Evolutionary conservation across 2,113 vertebrate genomes (phyloP).

Genomic region (Amphiprion ocellaris): DNA sequence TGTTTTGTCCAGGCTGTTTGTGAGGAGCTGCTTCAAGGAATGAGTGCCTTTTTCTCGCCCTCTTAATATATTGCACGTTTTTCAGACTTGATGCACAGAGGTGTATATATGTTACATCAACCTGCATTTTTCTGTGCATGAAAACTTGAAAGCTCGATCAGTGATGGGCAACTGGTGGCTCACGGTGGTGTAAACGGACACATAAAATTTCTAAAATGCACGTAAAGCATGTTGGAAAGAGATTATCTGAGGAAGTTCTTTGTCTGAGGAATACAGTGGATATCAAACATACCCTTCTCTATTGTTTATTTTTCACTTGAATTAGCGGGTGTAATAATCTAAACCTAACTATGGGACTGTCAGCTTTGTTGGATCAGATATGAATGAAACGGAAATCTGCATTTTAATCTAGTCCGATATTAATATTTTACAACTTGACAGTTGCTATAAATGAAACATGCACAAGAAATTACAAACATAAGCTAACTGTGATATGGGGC

Average conservation of each 20-base stretch:
- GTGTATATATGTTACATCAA: background rate
- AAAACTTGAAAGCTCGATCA: slow-evolving; percentile 20
- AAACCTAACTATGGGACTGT: background rate
- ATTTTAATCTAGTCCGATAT: background rate
- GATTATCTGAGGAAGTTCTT: slow-evolving; percentile 4
- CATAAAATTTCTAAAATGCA: background rate
- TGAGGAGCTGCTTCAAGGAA: background rate
- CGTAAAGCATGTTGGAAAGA: background rate
- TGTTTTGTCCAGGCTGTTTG: background rate
- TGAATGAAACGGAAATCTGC: background rate
- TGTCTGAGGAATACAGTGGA: background rate
- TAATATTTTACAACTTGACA: background rate
- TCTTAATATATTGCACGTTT: slow-evolving; percentile 5
- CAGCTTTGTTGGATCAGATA: background rate
- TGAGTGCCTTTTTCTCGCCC: slow-evolving; percentile 40
- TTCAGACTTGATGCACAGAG: slow-evolving; percentile 6
- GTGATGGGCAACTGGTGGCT: slow-evolving; percentile 3
- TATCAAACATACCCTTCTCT: slow-evolving; percentile 10
- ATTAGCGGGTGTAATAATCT: background rate
- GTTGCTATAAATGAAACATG: background rate
- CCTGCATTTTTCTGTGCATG: background rate
- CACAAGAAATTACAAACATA: background rate
- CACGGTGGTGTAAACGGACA: background rate
- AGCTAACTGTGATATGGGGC: background rate
- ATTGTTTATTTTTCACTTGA: background rate